Evolutionary conservation across 1,140 invertebrate species (phyloP).

Genomic region (Drosophila albomicans): DNA sequence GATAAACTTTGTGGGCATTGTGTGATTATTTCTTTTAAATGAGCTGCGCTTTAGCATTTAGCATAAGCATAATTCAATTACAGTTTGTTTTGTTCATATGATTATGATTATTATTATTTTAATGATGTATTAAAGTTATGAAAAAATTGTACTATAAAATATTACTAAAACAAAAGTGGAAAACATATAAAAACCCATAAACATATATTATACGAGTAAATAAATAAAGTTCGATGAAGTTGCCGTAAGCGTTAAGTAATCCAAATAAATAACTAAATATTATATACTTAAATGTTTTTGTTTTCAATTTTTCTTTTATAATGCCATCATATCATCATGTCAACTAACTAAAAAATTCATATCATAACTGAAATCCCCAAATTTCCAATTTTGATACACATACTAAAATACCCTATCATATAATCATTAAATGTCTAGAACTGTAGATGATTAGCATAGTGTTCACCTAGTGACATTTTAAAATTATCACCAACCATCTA

Average conservation of each 20-base stretch:
- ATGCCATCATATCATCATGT: slow-evolving; percentile 38
- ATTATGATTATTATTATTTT: slow-evolving; percentile 71
- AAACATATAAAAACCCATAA: slow-evolving; percentile 25
- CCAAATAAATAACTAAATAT: slow-evolving; percentile 71
- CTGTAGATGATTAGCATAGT: slow-evolving; percentile 40
- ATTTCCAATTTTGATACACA: slow-evolving; percentile 29
- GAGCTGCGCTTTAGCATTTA: slow-evolving; percentile 57
- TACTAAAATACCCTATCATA: not conserved
- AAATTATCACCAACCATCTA: slow-evolving; percentile 28
- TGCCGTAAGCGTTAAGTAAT: slow-evolving; percentile 73
- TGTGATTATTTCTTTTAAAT: slow-evolving; percentile 71
- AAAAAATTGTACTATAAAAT: slow-evolving; percentile 71
- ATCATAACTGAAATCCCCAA: slow-evolving; percentile 23
- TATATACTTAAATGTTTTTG: slow-evolving; percentile 40
- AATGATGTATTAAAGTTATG: slow-evolving; percentile 81
- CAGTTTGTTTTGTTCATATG: slow-evolving; percentile 79
- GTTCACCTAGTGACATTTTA: slow-evolving; percentile 2
- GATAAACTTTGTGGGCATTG: slow-evolving; percentile 54
- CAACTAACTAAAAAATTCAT: slow-evolving; percentile 34
- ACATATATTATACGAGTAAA: slow-evolving; percentile 37
- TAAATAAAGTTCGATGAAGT: slow-evolving; percentile 69
- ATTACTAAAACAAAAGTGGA: slow-evolving; percentile 39
- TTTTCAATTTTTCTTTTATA: slow-evolving; percentile 25
- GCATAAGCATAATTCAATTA: slow-evolving; percentile 66
- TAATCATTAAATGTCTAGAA: slow-evolving; percentile 14